Base-by-base conservation (phyloP, 2,113 vertebrate genomes). In the Oostethus manadensis region DNA sequence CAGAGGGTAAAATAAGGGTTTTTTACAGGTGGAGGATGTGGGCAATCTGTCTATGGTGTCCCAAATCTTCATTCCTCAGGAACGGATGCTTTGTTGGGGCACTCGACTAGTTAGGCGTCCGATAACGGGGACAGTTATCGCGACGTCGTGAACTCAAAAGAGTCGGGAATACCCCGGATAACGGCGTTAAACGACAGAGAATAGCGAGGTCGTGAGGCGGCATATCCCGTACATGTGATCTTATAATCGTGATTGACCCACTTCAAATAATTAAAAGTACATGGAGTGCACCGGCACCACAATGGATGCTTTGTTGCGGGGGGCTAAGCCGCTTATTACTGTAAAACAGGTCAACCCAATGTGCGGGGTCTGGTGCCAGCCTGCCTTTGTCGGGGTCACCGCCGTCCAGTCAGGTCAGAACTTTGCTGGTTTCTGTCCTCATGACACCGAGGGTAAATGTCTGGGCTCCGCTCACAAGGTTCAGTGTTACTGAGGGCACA, bases 211-310 rank as follows among this genome's bases (percentile, higher is more conserved):
- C 70, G 61, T 73, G 64, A 64, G 64, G 68, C 72, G 33, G 38
- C 43, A 54, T 73, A 60, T 82, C 81, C 83, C 51, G 43, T 56
- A 71, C 86, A 85, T 82, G 84, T 86, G 86, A 85, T 81, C 67
- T 72, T 70, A 49, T 79, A 86, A 82, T 77, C 69, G 14, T 43
- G 58, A 80, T 62, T 83, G 78, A 79, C 80, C 79, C 51, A 63
- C 74, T 83, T 76, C 77, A 68, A 66, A 33, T 29, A 5, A 74
- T 77, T 85, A 62, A 79, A 80, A 82, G 66, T 65, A 71, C 77
- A 73, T 47, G 60, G 59, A 46, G 60, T 76, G 66, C 33, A 51
- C 53, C 67, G 66, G 60, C 60, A 51, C 26, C 71, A 88, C 83
- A 88, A 78, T 73, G 67, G 70, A 53, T 71, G 33, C 62, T 71